Base-by-base conservation (phyloP, 2,797 vertebrate genomes). In the Gila robusta region DNA sequence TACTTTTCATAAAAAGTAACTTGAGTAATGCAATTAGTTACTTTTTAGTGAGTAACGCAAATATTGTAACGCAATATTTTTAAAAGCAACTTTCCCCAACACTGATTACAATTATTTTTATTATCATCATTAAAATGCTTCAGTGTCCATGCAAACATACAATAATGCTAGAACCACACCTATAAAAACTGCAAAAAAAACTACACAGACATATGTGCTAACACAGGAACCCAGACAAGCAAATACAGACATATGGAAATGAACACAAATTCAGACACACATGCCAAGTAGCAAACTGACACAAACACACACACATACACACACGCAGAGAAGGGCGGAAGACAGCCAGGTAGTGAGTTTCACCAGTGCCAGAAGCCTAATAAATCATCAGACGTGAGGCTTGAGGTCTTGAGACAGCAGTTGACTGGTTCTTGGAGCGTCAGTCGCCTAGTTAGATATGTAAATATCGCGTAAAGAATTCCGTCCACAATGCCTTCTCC, bases 381-480 rank as follows among this genome's bases (percentile, higher is more conserved):
- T 87, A 86, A 90, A 88, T 87, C 89, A 90, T 88, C 81, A 81
- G 56, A 56, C 39, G n/a, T 56, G 37, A 72, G 59, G 66, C 77
- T 54, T 66, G 79, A 64, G 77, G 73, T 82, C 88, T 76, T 78
- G 59, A 83, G 79, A 86, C 83, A 83, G 88, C 83, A 85, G 85
- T 64, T 77, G 81, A 88, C 88, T 87, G 82, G 54, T 74, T 81
- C 78, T 87, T 87, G 69, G 69, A 86, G 84, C 39, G 49, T 72
- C 83, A 77, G 78, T 83, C 35, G 76, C 88, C 71, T 90, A 85
- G 83, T 88, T 86, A 83, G 87, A 85, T 88, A 91, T 90, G 86
- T 87, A 88, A 87, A 87, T 91, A 89, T 91, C 62, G n/a, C 23
- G 16, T 80, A 66, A 87, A 78, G 86, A 86, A 91, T 89, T 90